Conservation (phyloP, 1,140 invertebrate genomes). For the Aphis craccivora region DNA sequence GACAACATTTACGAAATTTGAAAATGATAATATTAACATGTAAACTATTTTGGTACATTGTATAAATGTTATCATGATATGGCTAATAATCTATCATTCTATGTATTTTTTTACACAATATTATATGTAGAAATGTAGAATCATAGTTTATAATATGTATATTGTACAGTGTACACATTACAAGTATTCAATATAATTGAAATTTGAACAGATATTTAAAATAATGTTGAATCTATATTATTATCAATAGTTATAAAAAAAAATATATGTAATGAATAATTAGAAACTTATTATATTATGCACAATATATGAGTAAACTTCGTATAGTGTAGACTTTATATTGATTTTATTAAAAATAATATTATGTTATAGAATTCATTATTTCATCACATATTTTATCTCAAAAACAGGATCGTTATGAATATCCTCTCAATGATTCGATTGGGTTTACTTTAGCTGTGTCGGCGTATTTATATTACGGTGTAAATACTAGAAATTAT, state of each 20-base stretch:
- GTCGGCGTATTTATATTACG: neutral
- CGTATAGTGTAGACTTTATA: neutral
- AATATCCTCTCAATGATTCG: constrained; percentile 4
- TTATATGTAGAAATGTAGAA: neutral
- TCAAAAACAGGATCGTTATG: neutral
- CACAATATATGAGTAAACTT: neutral
- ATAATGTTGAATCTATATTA: neutral
- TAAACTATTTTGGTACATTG: neutral
- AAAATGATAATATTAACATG: neutral
- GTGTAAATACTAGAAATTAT: neutral
- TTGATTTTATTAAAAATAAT: neutral
- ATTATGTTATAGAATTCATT: neutral
- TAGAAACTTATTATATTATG: no score
- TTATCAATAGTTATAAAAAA: neutral
- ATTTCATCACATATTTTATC: neutral
- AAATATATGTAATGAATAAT: neutral
- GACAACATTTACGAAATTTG: neutral
- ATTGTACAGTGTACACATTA: neutral
- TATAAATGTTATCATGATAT: neutral
- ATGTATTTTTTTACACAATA: neutral
- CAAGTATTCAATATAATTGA: neutral
- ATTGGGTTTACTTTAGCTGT: neutral
- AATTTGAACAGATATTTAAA: neutral
- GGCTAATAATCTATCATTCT: neutral
- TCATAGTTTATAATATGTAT: neutral